These are phyloP conservation scores for Pseudomyrmex cubaensis DNA, from an alignment of 1,140 invertebrate species.

Conservation along the genomic window DNA sequence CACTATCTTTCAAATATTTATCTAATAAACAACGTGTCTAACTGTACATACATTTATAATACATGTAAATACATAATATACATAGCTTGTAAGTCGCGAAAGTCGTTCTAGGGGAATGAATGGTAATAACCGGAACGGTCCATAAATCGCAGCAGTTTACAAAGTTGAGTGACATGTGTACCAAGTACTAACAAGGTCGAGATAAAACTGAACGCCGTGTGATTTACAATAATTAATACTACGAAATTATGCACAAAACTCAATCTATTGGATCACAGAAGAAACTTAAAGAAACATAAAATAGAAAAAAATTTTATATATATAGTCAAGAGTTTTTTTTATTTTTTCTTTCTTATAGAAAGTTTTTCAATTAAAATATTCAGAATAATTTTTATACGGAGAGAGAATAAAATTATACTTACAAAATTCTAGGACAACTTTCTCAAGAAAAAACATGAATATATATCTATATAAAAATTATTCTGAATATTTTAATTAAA, in stretches of 20 bases:
- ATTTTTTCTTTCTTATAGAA: too few species aligned
- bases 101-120: constrained; percentile 70
- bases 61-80: constrained; percentile 65
- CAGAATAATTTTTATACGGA: too few species aligned
- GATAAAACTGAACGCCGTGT: neutral
- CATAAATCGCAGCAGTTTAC: constrained; percentile 14
- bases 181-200: constrained; percentile 32
- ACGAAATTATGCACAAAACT: constrained; percentile 9
- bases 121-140: constrained; percentile 51
- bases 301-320: too few species aligned
- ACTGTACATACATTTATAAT: constrained; percentile 66
- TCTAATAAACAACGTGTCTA: constrained; percentile 35
- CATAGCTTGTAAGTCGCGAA: constrained; percentile 47
- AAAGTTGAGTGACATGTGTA: constrained; percentile 23
- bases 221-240: constrained; percentile 26
- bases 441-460: too few species aligned
- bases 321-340: too few species aligned
- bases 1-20: constrained; percentile 7
- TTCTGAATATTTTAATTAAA: neutral
- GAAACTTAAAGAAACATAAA: neutral
- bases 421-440: too few species aligned
- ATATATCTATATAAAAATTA: too few species aligned
- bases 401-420: too few species aligned
- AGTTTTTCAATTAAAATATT: too few species aligned
- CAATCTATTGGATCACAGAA: neutral